Percentiles rank a stretch among this genome's conserved stretches.
Evolutionary conservation across 2,888 invertebrate genomes (phyloP).

Genomic region (Clunio marinus): DNA sequence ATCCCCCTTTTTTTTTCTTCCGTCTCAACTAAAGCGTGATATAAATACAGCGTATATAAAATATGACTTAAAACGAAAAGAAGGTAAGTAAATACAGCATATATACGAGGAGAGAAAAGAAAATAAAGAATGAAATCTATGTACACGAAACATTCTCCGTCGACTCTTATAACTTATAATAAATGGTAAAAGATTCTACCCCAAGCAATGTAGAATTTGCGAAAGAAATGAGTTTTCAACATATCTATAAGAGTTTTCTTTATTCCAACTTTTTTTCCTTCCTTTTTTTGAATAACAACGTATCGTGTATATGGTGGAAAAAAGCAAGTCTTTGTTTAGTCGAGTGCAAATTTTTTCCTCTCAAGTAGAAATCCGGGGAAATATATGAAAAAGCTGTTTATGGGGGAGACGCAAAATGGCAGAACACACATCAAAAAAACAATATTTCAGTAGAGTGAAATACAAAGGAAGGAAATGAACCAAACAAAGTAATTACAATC

Average conservation of each 20-base stretch:
- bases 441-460: not conserved
- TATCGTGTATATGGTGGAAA: conserved; percentile 15
- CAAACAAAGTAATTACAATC: conserved; percentile 1
- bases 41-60: conserved; percentile 23
- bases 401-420: not conserved
- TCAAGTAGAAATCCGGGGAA: not conserved
- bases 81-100: conserved; percentile 17
- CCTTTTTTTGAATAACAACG: conserved; percentile 1
- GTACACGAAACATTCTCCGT: conserved; percentile 19
- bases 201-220: conserved; percentile 8
- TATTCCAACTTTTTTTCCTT: too few relatives aligned
- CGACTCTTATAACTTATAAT: conserved; percentile 8
- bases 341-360: conserved; percentile 7
- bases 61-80: conserved; percentile 20
- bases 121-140: too few relatives aligned
- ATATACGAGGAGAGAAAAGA: not conserved
- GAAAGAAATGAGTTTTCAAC: conserved; percentile 20
- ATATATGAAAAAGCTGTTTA: not conserved
- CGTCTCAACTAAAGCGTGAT: not conserved
- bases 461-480: not conserved
- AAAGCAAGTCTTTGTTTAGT: not conserved
- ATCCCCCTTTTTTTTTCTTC: not conserved
- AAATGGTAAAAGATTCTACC: conserved; percentile 26
- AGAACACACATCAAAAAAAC: not conserved
- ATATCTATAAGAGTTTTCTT: conserved; percentile 3